These are phyloP conservation scores for Lineus longissimus DNA, from an alignment of 1,140 invertebrate genomes.

Conservation along the genomic window DNA sequence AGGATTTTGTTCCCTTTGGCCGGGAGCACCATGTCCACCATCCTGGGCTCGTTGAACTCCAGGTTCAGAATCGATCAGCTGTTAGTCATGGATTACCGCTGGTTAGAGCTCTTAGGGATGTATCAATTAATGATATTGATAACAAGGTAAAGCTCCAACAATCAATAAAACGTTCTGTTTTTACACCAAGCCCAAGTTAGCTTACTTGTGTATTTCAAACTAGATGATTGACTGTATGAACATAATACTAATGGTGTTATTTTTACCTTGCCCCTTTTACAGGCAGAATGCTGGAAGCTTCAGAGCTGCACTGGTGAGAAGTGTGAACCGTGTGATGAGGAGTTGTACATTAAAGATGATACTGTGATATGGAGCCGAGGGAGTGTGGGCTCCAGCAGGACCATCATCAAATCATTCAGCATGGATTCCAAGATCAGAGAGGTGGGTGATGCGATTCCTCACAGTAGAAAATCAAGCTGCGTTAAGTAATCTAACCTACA, in stretches of 20 bases:
- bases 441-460: slow-evolving; percentile 23
- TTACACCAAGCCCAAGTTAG: not conserved
- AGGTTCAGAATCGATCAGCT: slow-evolving; percentile 22
- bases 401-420: slow-evolving; percentile 66
- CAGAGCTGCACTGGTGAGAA: slow-evolving; percentile 21
- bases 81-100: slow-evolving; percentile 46
- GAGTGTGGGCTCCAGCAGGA: slow-evolving; percentile 39
- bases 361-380: slow-evolving; percentile 73
- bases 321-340: slow-evolving; percentile 65
- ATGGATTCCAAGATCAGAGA: slow-evolving; percentile 71
- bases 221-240: too few relatives aligned
- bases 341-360: slow-evolving; percentile 80
- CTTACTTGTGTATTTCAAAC: not conserved
- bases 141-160: slow-evolving; percentile 6
- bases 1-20: slow-evolving; percentile 87
- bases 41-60: slow-evolving; percentile 63
- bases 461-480: not conserved
- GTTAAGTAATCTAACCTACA: too few relatives aligned
- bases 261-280: not conserved
- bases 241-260: too few relatives aligned
- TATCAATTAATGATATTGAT: slow-evolving; percentile 38
- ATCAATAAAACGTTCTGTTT: not conserved
- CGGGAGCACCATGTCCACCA: slow-evolving; percentile 73
- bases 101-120: slow-evolving; percentile 49
- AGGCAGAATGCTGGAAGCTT: slow-evolving; percentile 40